Percentiles rank a stretch among this genome's conserved stretches.
phyloP scores from a whole-genome alignment of 30 jellyfish, hydroid and myxozoan genomes.

The Aurelia aurita region DNA sequence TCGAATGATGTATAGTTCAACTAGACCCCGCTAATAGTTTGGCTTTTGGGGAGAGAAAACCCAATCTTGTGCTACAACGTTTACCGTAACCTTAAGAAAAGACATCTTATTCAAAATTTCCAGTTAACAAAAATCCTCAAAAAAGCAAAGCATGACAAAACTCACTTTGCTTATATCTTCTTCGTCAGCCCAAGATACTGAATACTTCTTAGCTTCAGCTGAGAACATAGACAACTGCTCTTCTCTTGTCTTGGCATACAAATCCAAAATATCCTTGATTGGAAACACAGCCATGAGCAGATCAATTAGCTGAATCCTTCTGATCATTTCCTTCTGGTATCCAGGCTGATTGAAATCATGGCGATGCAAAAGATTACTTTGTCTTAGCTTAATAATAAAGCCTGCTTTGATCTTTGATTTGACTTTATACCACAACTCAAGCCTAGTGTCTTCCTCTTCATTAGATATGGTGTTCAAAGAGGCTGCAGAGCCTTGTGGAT shows the following conservation, averaged over 20 bases:
- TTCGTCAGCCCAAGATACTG: slow-evolving; percentile 82
- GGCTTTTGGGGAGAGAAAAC: too few relatives aligned
- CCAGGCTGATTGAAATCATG: slow-evolving; percentile 31
- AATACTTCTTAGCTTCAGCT: slow-evolving; percentile 56
- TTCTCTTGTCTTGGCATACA: slow-evolving; percentile 43
- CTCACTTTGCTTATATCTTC: slow-evolving; percentile 36
- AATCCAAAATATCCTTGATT: slow-evolving; percentile 28
- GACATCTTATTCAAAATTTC: too few relatives aligned
- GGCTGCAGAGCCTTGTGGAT: slow-evolving; percentile 48
- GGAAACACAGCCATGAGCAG: slow-evolving; percentile 58
- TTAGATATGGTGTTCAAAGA: slow-evolving; percentile 54
- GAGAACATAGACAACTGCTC: slow-evolving; percentile 17
- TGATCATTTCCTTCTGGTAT: slow-evolving; percentile 50
- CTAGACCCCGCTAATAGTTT: too few relatives aligned
- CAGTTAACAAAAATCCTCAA: too few relatives aligned
- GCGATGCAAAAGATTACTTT: slow-evolving; percentile 24
- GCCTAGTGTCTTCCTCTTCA: slow-evolving; percentile 48
- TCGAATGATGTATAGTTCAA: too few relatives aligned
- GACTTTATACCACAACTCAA: slow-evolving; percentile 43
- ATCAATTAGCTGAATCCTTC: slow-evolving; percentile 55
- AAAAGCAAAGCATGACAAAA: not conserved
- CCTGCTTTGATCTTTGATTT: slow-evolving; percentile 55
- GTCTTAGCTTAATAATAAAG: slow-evolving; percentile 34
- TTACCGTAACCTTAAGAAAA: too few relatives aligned
- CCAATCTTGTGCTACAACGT: too few relatives aligned